Conservation (phyloP, 1,140 invertebrate species). For the Samia ricini region DNA sequence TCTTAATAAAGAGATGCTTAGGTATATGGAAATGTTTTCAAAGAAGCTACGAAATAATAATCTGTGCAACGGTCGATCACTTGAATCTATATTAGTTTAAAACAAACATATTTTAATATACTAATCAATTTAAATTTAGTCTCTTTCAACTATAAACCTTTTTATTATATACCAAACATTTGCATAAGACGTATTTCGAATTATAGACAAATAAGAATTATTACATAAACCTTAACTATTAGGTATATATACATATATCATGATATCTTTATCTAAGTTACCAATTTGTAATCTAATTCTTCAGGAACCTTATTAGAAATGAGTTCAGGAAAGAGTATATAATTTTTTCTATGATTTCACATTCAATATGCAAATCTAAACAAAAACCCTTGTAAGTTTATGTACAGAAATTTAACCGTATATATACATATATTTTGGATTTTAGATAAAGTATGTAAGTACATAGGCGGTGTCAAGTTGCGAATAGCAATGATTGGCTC, state of each 20-base stretch:
- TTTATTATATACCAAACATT: no score
- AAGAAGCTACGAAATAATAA: background rate
- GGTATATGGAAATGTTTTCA: background rate
- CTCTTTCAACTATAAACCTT: no score
- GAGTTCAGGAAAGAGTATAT: background rate
- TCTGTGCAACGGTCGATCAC: background rate
- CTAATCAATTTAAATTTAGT: no score
- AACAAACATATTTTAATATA: background rate
- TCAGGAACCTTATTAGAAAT: no score
- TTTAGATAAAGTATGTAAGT: conserved; percentile 6
- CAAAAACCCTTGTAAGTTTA: background rate
- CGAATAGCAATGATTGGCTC: conserved; percentile 63
- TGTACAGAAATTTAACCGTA: background rate
- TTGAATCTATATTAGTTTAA: background rate
- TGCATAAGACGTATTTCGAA: no score
- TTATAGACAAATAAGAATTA: no score
- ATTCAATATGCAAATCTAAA: conserved; percentile 1
- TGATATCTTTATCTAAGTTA: no score
- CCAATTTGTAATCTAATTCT: background rate
- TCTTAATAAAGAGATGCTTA: background rate
- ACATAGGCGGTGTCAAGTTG: conserved; percentile 34
- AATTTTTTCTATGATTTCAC: background rate
- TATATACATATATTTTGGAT: conserved; percentile 14
- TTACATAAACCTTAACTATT: no score
- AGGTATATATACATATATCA: no score